Evolutionary conservation across 2,797 vertebrate genomes (phyloP).

Genomic region (Alectoris magna): DNA sequence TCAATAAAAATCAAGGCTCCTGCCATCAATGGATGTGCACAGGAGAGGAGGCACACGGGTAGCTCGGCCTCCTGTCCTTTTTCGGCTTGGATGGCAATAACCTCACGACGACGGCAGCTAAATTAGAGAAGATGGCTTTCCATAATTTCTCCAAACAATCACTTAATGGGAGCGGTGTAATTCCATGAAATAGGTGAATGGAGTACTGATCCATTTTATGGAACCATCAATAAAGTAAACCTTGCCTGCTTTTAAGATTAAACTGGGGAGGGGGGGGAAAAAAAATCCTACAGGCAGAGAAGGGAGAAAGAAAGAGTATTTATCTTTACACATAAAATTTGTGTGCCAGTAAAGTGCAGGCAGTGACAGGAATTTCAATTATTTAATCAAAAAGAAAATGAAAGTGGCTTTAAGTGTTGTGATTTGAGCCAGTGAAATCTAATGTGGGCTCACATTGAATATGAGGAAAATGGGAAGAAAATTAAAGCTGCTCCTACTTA

Average conservation of each 20-base stretch:
- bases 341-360: constrained; percentile 93
- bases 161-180: constrained; percentile 94
- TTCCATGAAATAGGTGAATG: constrained; percentile 89
- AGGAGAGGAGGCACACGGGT: constrained; percentile 77
- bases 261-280: constrained; percentile 38
- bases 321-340: constrained; percentile 88
- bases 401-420: constrained; percentile 99
- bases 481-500: constrained; percentile 97
- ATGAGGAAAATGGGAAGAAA: constrained; percentile 96
- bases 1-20: constrained; percentile 87
- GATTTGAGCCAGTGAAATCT: constrained; percentile 98
- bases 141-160: constrained; percentile 92
- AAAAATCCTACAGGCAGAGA: background rate
- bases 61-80: constrained; percentile 85
- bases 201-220: constrained; percentile 90
- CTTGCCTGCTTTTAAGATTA: constrained; percentile 85
- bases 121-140: constrained; percentile 82
- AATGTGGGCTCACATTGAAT: constrained; percentile 96
- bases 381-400: constrained; percentile 99
- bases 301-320: constrained; percentile 84
- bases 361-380: constrained; percentile 99
- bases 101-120: constrained; percentile 69
- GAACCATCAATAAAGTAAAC: constrained; percentile 87
- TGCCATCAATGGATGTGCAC: constrained; percentile 89
- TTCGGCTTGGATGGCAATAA: constrained; percentile 82